Conservation (phyloP, 2,113 vertebrate genomes). For the Chloroceryle aenea region DNA sequence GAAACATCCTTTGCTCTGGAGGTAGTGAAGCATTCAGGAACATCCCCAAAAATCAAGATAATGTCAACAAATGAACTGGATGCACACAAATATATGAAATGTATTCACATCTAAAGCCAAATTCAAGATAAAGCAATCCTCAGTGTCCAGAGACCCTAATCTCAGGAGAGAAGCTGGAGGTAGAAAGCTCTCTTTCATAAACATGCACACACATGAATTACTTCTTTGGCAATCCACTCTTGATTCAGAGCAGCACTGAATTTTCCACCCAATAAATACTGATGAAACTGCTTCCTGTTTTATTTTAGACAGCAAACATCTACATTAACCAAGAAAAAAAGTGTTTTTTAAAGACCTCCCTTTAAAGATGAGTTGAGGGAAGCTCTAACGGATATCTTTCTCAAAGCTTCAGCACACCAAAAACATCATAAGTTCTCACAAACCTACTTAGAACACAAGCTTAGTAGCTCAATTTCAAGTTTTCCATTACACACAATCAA, state of each 20-base stretch:
- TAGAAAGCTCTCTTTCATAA: slow-evolving; percentile 42
- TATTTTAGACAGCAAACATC: neutral
- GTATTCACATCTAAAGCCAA: neutral
- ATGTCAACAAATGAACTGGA: neutral
- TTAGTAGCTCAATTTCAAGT: neutral
- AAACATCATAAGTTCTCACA: neutral
- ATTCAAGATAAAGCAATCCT: neutral
- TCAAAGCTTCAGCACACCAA: neutral
- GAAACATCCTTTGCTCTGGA: neutral
- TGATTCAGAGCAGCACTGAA: slow-evolving; percentile 14
- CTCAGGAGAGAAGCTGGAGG: neutral
- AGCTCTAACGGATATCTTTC: neutral
- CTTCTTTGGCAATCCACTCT: neutral
- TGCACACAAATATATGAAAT: neutral
- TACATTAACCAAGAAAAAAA: neutral
- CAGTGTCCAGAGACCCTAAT: neutral
- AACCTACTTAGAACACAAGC: neutral
- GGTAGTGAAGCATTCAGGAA: neutral
- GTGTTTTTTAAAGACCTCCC: neutral
- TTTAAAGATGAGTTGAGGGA: neutral
- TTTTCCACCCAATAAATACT: slow-evolving; percentile 1
- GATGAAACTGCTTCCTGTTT: neutral
- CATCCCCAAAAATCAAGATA: neutral
- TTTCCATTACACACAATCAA: neutral
- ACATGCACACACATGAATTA: neutral